Base-by-base conservation (phyloP, 2,888 invertebrate species). In the Chloroclystis v-ata region DNA sequence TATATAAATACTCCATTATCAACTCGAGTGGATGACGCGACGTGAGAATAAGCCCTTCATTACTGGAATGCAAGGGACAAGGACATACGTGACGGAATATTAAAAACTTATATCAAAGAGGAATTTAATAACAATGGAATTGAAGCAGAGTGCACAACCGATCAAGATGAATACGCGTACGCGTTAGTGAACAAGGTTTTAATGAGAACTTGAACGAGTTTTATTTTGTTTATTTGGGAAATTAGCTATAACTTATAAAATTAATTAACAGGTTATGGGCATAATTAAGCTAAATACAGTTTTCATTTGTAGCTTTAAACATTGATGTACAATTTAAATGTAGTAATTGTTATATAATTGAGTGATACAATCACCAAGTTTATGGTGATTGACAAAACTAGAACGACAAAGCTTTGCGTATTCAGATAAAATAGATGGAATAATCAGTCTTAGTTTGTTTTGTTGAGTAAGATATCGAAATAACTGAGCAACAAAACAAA, bases 101-200 rank as follows among this genome's bases (percentile, higher is more conserved):
- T 59, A 59, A 65, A 66, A 20, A 61, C 62, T 59, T 49, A 60
- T 59, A 63, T 63, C 51, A 54, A 61, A 56, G 49, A 60, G 61
- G 52, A 60, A 66, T 63, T 60, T 60, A 62, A 65, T 61, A 62
- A 66, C 60, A 68, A 67, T 65, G 54, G 59, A 48, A 59, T 62
- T 57, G 61, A 56, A 54, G 52, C 45, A 60, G 59, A n/a, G n/a
- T n/a, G n/a, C n/a, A n/a, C 64, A 64, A 60, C 58, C 54, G 54
- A 68, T 60, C 65, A 67, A 61, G 61, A 58, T 59, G 50, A 55
- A 57, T 60, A 53, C 49, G 49, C 46, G 42, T 51, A 56, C 54
- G 57, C 61, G 60, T 58, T 63, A 47, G 42, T 57, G 35, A 54
- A 41, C 38, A 13, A 33, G 33, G 37, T 47, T 45, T 29, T 38